These are phyloP conservation scores for Prunella fulvescens DNA, from an alignment of 2,113 vertebrate species.

Conservation along the genomic window DNA sequence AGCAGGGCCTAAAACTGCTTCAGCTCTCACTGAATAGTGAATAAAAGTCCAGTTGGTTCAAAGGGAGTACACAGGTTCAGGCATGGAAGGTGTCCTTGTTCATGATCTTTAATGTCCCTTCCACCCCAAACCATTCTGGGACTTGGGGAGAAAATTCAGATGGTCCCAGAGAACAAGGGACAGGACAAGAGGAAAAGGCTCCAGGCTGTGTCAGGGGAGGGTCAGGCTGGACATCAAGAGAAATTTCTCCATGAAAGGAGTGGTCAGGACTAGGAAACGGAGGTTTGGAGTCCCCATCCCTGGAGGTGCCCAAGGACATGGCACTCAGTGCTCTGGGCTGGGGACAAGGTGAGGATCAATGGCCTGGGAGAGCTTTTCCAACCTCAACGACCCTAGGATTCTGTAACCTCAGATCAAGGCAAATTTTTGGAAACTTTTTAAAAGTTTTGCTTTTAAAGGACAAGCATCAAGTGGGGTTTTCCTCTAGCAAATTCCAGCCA, in stretches of 20 bases:
- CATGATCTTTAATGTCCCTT: not conserved
- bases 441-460: not conserved
- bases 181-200: not conserved
- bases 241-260: not conserved
- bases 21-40: not conserved
- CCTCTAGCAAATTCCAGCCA: not conserved
- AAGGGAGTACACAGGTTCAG: not conserved
- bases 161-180: not conserved
- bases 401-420: not conserved
- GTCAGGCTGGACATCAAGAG: accelerated
- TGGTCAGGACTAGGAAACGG: not conserved
- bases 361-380: not conserved
- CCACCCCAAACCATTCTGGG: not conserved
- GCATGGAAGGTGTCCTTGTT: not conserved
- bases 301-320: accelerated
- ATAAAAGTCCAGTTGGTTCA: accelerated
- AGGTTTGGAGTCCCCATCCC: not conserved
- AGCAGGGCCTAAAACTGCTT: not conserved
- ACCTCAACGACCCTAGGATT: not conserved
- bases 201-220: not conserved
- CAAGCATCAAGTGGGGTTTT: not conserved
- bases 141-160: not conserved
- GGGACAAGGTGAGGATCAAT: accelerated
- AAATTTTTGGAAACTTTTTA: not conserved
- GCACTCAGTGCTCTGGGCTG: not conserved